Evolutionary conservation across 2,888 invertebrate genomes (phyloP).

Genomic region (Halictus ligatus): DNA sequence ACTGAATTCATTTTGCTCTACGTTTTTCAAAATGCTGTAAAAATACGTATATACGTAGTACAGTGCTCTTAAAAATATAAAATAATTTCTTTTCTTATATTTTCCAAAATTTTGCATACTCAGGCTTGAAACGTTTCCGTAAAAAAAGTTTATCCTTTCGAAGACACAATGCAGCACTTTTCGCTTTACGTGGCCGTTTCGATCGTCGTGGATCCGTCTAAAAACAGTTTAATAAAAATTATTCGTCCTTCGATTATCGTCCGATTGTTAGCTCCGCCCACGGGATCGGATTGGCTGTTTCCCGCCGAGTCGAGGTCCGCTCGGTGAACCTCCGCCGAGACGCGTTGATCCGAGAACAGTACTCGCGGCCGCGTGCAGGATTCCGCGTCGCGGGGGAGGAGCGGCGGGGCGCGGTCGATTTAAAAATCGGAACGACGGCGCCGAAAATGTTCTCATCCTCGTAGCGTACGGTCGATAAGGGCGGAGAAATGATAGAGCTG

Average conservation of each 20-base stretch:
- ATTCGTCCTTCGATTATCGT: too few relatives aligned
- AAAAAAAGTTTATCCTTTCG: not conserved
- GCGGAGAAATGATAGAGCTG: slow-evolving; percentile 76
- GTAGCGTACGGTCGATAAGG: slow-evolving; percentile 76
- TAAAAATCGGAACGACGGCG: slow-evolving; percentile 78
- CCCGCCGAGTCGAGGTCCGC: not conserved
- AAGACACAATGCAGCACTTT: not conserved
- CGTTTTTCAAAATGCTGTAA: too few relatives aligned
- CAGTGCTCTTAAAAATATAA: too few relatives aligned
- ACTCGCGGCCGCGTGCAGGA: not conserved
- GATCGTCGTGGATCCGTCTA: not conserved
- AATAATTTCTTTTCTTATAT: not conserved
- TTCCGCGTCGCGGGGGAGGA: not conserved
- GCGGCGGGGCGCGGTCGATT: slow-evolving; percentile 52
- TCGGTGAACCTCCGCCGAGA: not conserved
- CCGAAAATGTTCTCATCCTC: slow-evolving; percentile 79
- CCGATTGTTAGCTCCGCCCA: not conserved
- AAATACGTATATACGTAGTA: too few relatives aligned
- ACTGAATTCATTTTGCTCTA: too few relatives aligned
- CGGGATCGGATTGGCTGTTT: not conserved
- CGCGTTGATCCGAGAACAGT: not conserved
- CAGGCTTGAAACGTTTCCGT: not conserved
- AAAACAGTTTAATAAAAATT: not conserved
- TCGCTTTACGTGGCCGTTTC: not conserved
- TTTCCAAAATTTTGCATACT: too few relatives aligned